Base-by-base conservation (phyloP, 2,888 invertebrate genomes). In the Gastracanthus pulcherrimus region DNA sequence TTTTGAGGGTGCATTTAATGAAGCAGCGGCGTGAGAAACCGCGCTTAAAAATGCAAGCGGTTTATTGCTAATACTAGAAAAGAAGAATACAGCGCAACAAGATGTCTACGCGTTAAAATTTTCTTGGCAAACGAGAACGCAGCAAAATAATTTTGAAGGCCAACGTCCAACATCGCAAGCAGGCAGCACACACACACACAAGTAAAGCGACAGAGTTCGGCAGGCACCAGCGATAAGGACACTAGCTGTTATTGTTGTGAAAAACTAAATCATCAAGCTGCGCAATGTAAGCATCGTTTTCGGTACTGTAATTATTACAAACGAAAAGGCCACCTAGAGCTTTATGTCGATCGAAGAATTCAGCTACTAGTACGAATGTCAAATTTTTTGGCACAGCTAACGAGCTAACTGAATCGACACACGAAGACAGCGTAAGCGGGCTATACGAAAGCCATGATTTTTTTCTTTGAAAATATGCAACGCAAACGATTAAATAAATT, bases 1-100 rank as follows among this genome's bases (percentile, higher is more conserved):
- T 11, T 78, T 76, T 70, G 78, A 80, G 0, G 48, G 23, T 16
- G 83, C 83, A 19, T 23, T 66, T 16, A 76, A 80, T 31, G 51
- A 64, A 19, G 83, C 81, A 5, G 19, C 55, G n/a, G 74, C 81
- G 3, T 67, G 36, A 31, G 82, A 82, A 55, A 26, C 48, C 48
- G 82, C 82, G 31, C 69, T 70, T n/a, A 51, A 77, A 19, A 81
- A 81, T 41, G 76, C 81, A 55, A 11, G 3, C 7, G 26, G 23
- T 48, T 55, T 76, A 16, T 31, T n/a, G 26, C 19, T 60, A 13
- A n/a, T n/a, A 9, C 34, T 62, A 3, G 55, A 3, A 38, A 23
- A 19, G 55, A 19, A 62, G 31, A 16, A 31, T 31, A 2, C 11
- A 34, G 2, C 29, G 31, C 34, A 11, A 79, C 72, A 34, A 34